phyloP scores from a whole-genome alignment of 2,888 invertebrate genomes.

The Caenorhabditis sp. region DNA sequence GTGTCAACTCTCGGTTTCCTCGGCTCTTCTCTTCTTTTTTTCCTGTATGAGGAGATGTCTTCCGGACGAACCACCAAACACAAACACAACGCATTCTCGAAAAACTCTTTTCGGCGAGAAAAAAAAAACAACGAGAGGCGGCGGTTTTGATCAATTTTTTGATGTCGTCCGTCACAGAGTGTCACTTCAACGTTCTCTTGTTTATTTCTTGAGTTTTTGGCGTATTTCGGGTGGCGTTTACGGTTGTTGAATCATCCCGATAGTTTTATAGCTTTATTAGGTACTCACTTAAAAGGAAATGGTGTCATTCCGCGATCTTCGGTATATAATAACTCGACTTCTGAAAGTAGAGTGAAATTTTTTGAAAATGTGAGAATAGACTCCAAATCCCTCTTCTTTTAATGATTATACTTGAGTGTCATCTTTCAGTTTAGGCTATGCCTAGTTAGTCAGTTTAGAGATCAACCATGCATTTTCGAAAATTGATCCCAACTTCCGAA shows the following conservation, averaged over 20 bases:
- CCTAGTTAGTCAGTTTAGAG: too few species aligned
- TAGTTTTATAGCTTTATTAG: not conserved
- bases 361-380: too few species aligned
- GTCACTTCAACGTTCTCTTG: slow-evolving; percentile 26
- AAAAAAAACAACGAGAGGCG: slow-evolving; percentile 24
- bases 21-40: not conserved
- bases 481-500: too few species aligned
- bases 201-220: slow-evolving; percentile 31
- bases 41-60: slow-evolving; percentile 21
- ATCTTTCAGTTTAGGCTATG: too few species aligned
- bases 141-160: slow-evolving; percentile 59
- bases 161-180: slow-evolving; percentile 40
- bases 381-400: too few species aligned
- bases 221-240: not conserved
- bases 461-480: too few species aligned
- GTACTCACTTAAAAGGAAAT: too few species aligned
- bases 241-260: not conserved
- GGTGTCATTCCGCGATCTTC: too few species aligned
- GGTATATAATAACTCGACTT: too few species aligned
- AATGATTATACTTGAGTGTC: too few species aligned
- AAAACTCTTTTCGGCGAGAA: not conserved
- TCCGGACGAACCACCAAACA: slow-evolving; percentile 46
- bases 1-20: slow-evolving; percentile 40
- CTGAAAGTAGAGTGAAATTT: too few species aligned
- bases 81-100: slow-evolving; percentile 31